phyloP scores from a whole-genome alignment of 2,888 invertebrate species.

The Acleris holmiana region DNA sequence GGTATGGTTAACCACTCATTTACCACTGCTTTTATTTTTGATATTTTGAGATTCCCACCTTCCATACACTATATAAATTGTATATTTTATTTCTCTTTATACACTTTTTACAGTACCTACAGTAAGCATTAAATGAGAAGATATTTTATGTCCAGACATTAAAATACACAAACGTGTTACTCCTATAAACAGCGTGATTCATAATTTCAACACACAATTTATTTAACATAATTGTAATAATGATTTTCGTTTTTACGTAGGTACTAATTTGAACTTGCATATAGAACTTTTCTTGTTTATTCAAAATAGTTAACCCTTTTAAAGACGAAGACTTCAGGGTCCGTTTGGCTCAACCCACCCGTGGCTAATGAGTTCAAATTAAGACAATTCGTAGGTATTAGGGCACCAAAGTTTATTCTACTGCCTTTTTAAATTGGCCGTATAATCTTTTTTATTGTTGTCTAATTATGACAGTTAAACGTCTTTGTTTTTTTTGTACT shows the following conservation, averaged over 20 bases:
- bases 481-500: background rate
- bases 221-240: too few relatives aligned
- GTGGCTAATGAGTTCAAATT: constrained; percentile 73
- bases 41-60: too few relatives aligned
- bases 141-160: too few relatives aligned
- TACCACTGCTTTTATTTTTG: too few relatives aligned
- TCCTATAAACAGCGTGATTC: too few relatives aligned
- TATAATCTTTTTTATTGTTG: constrained; percentile 59
- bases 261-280: background rate
- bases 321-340: constrained; percentile 54
- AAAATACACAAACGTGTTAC: too few relatives aligned
- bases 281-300: constrained; percentile 27
- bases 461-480: constrained; percentile 38
- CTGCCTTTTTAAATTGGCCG: constrained; percentile 61
- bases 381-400: constrained; percentile 64
- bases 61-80: too few relatives aligned
- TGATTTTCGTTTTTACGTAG: too few relatives aligned
- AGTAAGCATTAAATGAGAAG: too few relatives aligned
- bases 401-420: constrained; percentile 72
- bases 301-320: constrained; percentile 47
- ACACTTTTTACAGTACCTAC: too few relatives aligned
- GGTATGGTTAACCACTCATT: constrained; percentile 54
- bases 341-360: constrained; percentile 73
- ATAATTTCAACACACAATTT: too few relatives aligned
- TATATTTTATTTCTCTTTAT: too few relatives aligned